phyloP scores from a whole-genome alignment of 1,140 invertebrate genomes.

The Pristionchus pacificus region DNA sequence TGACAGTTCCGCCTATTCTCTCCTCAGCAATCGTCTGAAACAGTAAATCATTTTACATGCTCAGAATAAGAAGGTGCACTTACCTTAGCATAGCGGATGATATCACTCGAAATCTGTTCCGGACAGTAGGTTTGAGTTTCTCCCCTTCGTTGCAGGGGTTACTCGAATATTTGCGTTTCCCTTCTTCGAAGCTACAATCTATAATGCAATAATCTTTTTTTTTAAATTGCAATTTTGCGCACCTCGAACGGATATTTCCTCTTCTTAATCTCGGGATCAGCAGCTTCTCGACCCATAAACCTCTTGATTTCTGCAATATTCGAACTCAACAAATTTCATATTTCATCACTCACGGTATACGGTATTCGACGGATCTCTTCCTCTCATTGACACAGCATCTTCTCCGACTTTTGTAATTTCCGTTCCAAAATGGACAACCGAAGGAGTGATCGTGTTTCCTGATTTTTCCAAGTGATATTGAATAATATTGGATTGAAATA shows the following conservation, averaged over 20 bases:
- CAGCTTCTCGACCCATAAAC: neutral
- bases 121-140: neutral
- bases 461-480: too few relatives aligned
- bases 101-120: neutral
- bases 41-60: neutral
- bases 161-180: neutral
- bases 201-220: neutral
- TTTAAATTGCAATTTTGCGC: too few relatives aligned
- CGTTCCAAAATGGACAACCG: neutral
- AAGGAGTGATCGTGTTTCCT: neutral
- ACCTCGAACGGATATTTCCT: neutral
- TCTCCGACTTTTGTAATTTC: neutral
- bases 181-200: neutral
- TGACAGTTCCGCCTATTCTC: constrained; percentile 61
- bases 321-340: neutral
- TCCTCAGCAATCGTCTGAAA: constrained; percentile 58
- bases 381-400: neutral
- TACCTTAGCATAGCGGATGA: neutral
- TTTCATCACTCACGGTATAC: neutral
- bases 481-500: too few relatives aligned
- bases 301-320: neutral
- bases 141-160: neutral
- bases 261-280: neutral
- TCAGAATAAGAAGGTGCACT: too few relatives aligned
- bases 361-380: neutral